Base-by-base conservation (phyloP, 2,113 vertebrate genomes). In the Danionella cerebrum region DNA sequence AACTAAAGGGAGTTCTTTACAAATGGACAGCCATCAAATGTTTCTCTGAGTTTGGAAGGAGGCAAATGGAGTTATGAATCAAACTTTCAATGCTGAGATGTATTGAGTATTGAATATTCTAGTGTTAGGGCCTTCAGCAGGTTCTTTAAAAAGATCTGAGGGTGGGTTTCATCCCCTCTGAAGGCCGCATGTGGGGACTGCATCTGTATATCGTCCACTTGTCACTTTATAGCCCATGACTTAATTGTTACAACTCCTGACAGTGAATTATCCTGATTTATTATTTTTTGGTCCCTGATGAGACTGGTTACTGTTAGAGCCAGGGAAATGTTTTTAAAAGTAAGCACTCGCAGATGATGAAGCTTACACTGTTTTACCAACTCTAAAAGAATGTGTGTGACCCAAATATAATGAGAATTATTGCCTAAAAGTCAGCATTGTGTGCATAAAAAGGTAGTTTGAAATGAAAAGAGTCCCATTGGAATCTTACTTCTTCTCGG, bases 171-270 rank as follows among this genome's bases (percentile, higher is more conserved):
- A 13, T 25, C 58, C 21, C 36, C n/a, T 31, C 39, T 21, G 39
- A 60, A 13, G 39, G 5, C 59, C 29, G 48, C 44, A 36, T 63
- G 44, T 22, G 42, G 60, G 33, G 60, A 48, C 48, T 64, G 44
- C 11, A 24, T 64, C 60, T 48, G 60, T 64, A 48, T 11, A 48
- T 36, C 44, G 13, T 36, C 42, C 9, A 21, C 29, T 48, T 64
- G 60, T 48, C 60, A 64, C 29, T 50, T 64, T 48, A 64, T 36
- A 35, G 48, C 44, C 42, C 19, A 64, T 24, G 36, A 50, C 44
- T 48, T 10, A 47, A 64, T 64, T 48, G 48, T 64, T 64, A 64
- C 44, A 64, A 48, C 60, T 64, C 44, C 29, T 48, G 44, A 64
- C 44, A 38, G 13, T 58, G 33, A 48, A 27, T 57, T 48, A 47